A percentile compares a stretch with the other conserved stretches of the same genome.
These are phyloP conservation scores for Mormoops blainvillei DNA, from an alignment of 2,113 vertebrate genomes.

Conservation along the genomic window DNA sequence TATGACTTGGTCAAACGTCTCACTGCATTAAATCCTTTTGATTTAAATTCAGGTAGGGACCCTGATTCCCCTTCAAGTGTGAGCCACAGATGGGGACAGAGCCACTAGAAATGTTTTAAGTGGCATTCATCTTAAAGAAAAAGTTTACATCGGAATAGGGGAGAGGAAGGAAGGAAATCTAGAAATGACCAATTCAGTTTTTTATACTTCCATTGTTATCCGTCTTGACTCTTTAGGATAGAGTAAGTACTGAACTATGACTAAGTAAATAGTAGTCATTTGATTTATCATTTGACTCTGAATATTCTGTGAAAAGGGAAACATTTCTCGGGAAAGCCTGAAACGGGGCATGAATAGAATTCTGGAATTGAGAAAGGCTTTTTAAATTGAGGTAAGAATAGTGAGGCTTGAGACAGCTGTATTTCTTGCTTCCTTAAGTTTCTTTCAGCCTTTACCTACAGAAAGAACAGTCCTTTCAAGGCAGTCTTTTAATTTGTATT, in stretches of 20 bases:
- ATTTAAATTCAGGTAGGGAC: not conserved
- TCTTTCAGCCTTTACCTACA: not conserved
- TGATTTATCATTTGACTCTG: not conserved
- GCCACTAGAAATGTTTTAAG: not conserved
- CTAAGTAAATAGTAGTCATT: not conserved
- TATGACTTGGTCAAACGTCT: not conserved
- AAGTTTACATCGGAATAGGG: fast-evolving
- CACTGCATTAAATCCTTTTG: not conserved
- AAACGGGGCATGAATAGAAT: not conserved
- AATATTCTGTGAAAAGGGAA: not conserved
- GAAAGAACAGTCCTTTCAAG: not conserved
- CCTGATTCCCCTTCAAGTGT: not conserved
- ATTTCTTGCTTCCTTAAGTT: not conserved
- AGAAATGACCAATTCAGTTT: not conserved
- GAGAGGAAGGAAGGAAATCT: not conserved
- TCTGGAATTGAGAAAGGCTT: not conserved
- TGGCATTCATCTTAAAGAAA: not conserved
- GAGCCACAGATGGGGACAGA: not conserved
- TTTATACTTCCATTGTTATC: not conserved
- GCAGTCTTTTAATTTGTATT: not conserved
- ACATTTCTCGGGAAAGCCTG: not conserved
- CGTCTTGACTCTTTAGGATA: not conserved
- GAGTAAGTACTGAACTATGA: not conserved
- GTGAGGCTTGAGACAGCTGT: not conserved
- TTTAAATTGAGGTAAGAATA: not conserved